Base-by-base conservation (phyloP, 2,888 invertebrate genomes). In the Apamea crenata region DNA sequence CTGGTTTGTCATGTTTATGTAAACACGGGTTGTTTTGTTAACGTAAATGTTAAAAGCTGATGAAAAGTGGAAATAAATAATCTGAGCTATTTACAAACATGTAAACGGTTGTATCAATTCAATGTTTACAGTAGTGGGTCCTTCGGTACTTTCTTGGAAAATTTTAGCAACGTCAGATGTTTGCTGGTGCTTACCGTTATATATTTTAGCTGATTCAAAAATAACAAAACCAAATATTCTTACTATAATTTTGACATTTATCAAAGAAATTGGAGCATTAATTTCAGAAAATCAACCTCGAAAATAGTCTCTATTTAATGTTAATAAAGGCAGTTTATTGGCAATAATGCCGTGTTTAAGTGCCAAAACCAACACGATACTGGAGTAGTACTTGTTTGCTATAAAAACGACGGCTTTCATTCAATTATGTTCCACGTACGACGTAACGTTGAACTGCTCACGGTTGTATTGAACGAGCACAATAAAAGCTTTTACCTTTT, bases 401-500 rank as follows among this genome's bases (percentile, higher is more conserved):
- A 7, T 59, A 25, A 36, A 65, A 44, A 63, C 65, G 16, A 40
- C 21, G 59, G 32, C 18, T 67, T 74, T 71, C 50, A 74, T 68
- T 68, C n/a, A 44, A 63, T 72, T 59, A 65, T 1, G 16, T 80
- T 36, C 32, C 56, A 25, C 36, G 36, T 36, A 25, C 18, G 36
- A 68, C 18, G 16, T 29, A 47, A 63, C n/a, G 29, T 53, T 66
- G 40, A 16, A 61, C 36, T 36, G 14, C 18, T 66, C n/a, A 32
- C 18, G 40, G n/a, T 59, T 53, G 44, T 12, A 50, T 75, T 40
- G 44, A 59, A 71, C 59, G 59, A 56, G 29, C 59, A 21, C 29
- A 75, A 21, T 68, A 29, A 53, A n/a, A 81, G 73, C 84, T 74
- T 84, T 74, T 66, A 80, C 5, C 25, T 47, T 65, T 61, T 80